Evolutionary conservation across 2,888 invertebrate species (phyloP).

Genomic region (Clitarchus hookeri): DNA sequence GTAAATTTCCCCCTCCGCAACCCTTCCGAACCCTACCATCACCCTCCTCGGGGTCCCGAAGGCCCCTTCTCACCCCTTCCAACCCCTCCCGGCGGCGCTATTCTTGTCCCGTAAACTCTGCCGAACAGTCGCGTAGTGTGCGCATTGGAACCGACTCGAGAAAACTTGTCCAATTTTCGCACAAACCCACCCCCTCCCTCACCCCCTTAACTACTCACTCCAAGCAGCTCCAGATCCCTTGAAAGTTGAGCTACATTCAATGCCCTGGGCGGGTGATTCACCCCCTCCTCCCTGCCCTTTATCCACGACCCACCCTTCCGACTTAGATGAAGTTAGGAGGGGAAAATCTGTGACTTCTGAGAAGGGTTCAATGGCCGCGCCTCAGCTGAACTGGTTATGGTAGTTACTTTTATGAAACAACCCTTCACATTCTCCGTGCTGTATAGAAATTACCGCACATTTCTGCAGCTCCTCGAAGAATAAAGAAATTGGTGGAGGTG

Average conservation of each 20-base stretch:
- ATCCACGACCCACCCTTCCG: no score
- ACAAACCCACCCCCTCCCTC: neutral
- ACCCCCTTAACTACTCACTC: neutral
- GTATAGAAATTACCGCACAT: no score
- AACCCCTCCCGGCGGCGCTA: neutral
- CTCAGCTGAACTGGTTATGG: neutral
- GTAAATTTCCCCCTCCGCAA: neutral
- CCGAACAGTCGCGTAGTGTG: neutral
- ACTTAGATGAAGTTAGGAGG: neutral
- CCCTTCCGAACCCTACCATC: neutral
- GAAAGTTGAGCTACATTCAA: neutral
- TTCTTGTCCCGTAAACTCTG: constrained; percentile 9
- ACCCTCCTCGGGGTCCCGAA: neutral
- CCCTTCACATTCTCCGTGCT: neutral
- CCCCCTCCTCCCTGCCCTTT: neutral
- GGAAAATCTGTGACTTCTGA: neutral
- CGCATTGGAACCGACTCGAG: neutral
- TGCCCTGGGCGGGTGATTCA: neutral
- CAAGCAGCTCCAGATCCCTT: neutral
- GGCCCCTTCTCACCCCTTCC: neutral
- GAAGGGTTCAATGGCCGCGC: neutral
- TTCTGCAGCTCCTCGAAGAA: no score
- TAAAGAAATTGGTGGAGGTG: no score
- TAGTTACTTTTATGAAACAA: neutral
- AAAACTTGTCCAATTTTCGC: neutral